These are phyloP conservation scores for Meleagris gallopavo DNA, from an alignment of 2,113 vertebrate species.

Conservation along the genomic window DNA sequence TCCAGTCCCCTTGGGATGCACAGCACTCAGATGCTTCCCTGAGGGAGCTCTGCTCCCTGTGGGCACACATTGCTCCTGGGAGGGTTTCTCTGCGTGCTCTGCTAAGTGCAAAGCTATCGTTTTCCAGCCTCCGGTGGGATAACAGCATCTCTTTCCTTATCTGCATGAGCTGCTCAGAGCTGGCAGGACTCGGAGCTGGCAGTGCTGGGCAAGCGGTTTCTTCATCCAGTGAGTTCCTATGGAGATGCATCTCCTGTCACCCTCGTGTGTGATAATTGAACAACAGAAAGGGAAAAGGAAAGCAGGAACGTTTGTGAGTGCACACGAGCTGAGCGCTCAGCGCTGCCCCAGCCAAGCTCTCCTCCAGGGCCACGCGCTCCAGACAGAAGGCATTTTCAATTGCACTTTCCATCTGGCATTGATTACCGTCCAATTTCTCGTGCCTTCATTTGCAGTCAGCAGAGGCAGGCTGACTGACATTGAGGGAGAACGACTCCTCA, in stretches of 20 bases:
- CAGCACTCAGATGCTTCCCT: not conserved
- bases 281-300: not conserved
- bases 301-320: accelerated
- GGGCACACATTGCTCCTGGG: accelerated
- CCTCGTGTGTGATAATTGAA: not conserved
- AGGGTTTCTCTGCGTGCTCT: not conserved
- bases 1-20: accelerated
- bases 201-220: not conserved
- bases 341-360: not conserved
- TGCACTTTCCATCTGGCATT: not conserved
- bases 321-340: accelerated
- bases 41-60: not conserved
- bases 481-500: not conserved
- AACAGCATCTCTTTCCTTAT: not conserved
- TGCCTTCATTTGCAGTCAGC: constrained; percentile 46
- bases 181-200: not conserved
- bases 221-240: not conserved
- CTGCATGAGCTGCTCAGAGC: not conserved
- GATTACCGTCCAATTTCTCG: not conserved
- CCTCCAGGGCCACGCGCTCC: not conserved
- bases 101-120: not conserved
- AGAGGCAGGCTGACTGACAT: not conserved
- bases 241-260: not conserved
- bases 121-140: accelerated
- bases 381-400: not conserved